Conservation (phyloP, 2,113 vertebrate genomes). For the Cyprinus carpio region DNA sequence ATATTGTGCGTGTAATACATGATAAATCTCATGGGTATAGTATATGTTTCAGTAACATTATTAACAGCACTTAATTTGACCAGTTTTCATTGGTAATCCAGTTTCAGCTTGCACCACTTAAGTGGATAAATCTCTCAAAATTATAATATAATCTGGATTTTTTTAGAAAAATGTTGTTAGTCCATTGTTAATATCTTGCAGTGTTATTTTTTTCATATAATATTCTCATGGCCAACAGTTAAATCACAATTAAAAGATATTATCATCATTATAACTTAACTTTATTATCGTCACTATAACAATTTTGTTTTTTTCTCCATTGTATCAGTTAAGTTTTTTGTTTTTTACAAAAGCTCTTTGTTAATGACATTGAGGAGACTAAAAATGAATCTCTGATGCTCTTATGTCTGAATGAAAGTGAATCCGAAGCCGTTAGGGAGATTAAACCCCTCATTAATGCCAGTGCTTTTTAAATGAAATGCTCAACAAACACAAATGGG, state of each 20-base stretch:
- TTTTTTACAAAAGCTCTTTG: too few species aligned
- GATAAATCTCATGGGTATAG: background rate
- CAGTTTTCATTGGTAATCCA: background rate
- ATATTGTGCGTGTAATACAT: background rate
- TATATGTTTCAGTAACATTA: background rate
- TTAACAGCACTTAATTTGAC: background rate
- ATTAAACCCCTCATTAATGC: background rate
- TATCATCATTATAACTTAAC: background rate
- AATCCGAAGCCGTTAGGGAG: background rate
- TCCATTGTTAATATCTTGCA: background rate
- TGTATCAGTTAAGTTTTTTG: background rate
- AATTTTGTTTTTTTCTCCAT: background rate
- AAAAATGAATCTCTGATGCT: background rate
- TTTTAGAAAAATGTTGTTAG: background rate
- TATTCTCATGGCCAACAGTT: background rate
- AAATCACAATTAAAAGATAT: background rate
- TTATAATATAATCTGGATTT: background rate
- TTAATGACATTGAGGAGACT: background rate
- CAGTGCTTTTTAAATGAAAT: slow-evolving; percentile 1
- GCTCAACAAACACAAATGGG: background rate
- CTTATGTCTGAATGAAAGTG: background rate
- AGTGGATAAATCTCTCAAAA: background rate
- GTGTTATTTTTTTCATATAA: background rate
- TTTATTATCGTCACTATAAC: background rate
- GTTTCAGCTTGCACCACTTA: background rate